Evolutionary conservation across 1,140 invertebrate species (phyloP).

Genomic region (Drosophila micromelanica): DNA sequence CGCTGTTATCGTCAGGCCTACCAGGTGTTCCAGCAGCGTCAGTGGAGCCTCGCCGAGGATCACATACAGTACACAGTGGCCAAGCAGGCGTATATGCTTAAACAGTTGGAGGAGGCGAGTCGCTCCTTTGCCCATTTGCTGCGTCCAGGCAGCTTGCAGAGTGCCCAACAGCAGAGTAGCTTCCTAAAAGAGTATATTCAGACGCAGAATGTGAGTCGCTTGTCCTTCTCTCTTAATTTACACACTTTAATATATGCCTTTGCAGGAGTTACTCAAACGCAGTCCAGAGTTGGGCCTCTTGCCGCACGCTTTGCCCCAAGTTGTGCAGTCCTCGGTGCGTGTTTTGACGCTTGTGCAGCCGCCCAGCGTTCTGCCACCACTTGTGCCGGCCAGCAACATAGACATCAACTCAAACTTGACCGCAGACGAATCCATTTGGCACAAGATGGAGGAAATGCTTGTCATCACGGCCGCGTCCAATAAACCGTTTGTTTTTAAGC

Average conservation of each 20-base stretch:
- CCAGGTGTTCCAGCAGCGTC: conserved; percentile 90
- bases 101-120: conserved; percentile 90
- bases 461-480: conserved; percentile 89
- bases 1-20: conserved; percentile 96
- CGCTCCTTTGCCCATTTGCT: conserved; percentile 92
- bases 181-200: conserved; percentile 95
- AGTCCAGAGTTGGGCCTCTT: conserved; percentile 74
- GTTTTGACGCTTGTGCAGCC: conserved; percentile 77
- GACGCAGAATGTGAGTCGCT: conserved; percentile 86
- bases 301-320: conserved; percentile 73
- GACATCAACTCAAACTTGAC: conserved; percentile 85
- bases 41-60: conserved; percentile 96
- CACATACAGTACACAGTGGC: conserved; percentile 98
- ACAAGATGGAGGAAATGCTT: conserved; percentile 91
- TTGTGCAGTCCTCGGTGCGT: conserved; percentile 75
- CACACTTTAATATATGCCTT: not conserved
- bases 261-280: conserved; percentile 69
- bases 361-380: conserved; percentile 85
- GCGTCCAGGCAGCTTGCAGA: conserved; percentile 90
- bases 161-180: conserved; percentile 90
- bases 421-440: conserved; percentile 86
- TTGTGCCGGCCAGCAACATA: conserved; percentile 89
- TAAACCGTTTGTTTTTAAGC: conserved; percentile 91
- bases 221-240: no score
- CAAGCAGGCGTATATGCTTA: conserved; percentile 92